Conservation (phyloP, 1,140 invertebrate genomes). For the Armadillidium nasatum region DNA sequence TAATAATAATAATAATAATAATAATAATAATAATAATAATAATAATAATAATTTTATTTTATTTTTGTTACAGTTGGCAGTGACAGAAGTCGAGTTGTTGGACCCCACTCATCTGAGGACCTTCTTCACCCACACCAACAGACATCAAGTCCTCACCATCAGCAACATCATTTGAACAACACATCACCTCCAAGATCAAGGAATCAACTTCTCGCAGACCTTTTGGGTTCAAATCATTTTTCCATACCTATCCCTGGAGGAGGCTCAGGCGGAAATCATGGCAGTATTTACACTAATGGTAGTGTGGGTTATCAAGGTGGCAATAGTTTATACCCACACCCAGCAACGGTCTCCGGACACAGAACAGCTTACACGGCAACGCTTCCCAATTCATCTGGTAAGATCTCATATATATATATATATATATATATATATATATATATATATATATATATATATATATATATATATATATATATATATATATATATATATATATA, state of each 20-base stretch:
- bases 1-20: no score
- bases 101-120: slow-evolving; percentile 19
- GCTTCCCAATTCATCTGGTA: background rate
- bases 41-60: background rate
- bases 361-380: slow-evolving; percentile 37
- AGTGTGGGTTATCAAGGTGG: slow-evolving; percentile 3
- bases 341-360: slow-evolving; percentile 39
- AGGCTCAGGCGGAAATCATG: background rate
- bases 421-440: background rate
- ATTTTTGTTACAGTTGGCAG: slow-evolving; percentile 30
- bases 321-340: slow-evolving; percentile 30
- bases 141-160: slow-evolving; percentile 27
- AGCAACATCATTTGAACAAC: slow-evolving; percentile 25
- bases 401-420: slow-evolving; percentile 1
- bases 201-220: slow-evolving; percentile 33
- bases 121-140: slow-evolving; percentile 24
- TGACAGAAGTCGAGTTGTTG: slow-evolving; percentile 32
- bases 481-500: no score
- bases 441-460: no score
- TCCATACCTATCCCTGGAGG: slow-evolving; percentile 21
- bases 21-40: no score
- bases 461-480: no score
- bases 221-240: slow-evolving; percentile 25
- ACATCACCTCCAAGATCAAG: slow-evolving; percentile 23
- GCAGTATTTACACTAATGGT: slow-evolving; percentile 20